Evolutionary conservation across 2,888 invertebrate genomes (phyloP).

Genomic region (Scaptomyza tumidula): DNA sequence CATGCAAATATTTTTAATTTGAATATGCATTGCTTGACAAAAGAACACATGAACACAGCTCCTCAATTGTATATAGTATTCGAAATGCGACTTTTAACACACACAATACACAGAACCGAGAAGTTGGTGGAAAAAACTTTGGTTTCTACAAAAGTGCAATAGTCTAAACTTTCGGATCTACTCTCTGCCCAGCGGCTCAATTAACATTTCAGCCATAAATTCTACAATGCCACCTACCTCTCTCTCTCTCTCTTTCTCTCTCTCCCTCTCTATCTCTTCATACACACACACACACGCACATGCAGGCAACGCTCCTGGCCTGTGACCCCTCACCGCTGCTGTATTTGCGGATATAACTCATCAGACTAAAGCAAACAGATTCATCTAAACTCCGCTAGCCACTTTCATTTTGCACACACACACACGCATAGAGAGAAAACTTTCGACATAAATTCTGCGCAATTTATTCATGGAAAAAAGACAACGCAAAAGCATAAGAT

Average conservation of each 20-base stretch:
- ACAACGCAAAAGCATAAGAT: slow-evolving; percentile 16
- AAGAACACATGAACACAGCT: not conserved
- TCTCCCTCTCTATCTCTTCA: not conserved
- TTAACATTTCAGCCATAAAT: slow-evolving; percentile 75
- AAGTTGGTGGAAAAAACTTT: slow-evolving; percentile 39
- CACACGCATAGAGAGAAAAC: slow-evolving; percentile 54
- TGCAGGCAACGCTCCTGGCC: not conserved
- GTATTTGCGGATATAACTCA: slow-evolving; percentile 75
- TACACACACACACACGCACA: not conserved
- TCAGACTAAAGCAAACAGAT: slow-evolving; percentile 78
- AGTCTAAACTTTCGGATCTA: slow-evolving; percentile 38
- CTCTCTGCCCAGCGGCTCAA: slow-evolving; percentile 56
- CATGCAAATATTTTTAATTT: slow-evolving; percentile 4
- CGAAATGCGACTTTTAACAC: slow-evolving; percentile 25
- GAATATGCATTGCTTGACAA: slow-evolving; percentile 27
- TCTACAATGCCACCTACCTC: slow-evolving; percentile 54
- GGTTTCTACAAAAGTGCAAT: slow-evolving; percentile 16
- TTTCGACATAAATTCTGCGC: slow-evolving; percentile 77
- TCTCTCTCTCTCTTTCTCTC: not conserved
- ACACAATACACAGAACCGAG: slow-evolving; percentile 9
- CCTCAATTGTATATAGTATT: slow-evolving; percentile 11
- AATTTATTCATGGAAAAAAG: slow-evolving; percentile 75
- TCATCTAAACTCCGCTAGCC: slow-evolving; percentile 77
- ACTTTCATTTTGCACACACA: slow-evolving; percentile 66
- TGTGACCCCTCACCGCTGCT: slow-evolving; percentile 25